phyloP scores from a whole-genome alignment of 2,888 invertebrate genomes.

The Limenitis camilla region DNA sequence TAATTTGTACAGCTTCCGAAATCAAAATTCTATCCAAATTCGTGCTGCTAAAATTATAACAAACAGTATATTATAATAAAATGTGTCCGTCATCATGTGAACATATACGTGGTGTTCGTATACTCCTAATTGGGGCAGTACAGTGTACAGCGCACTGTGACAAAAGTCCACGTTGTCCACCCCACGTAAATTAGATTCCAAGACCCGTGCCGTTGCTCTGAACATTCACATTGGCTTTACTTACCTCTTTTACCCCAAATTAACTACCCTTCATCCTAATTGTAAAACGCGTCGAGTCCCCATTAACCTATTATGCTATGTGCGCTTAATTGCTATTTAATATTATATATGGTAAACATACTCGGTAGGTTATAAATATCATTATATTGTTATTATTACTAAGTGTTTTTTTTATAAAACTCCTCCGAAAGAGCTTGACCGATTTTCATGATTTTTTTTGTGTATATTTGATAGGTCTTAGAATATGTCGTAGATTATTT shows the following conservation, averaged over 20 bases:
- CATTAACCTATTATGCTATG: conserved; percentile 26
- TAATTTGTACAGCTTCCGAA: too few species aligned
- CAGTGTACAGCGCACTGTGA: conserved; percentile 52
- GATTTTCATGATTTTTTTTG: too few species aligned
- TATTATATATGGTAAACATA: background rate
- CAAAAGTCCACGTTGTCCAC: conserved; percentile 55
- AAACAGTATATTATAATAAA: too few species aligned
- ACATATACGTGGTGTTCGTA: conserved; percentile 35
- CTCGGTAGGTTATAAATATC: too few species aligned
- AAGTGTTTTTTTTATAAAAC: too few species aligned
- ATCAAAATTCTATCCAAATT: too few species aligned
- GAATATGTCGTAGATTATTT: too few species aligned
- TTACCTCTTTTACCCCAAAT: conserved; percentile 66
- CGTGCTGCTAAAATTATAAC: too few species aligned
- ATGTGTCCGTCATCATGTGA: conserved; percentile 20
- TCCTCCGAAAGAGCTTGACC: too few species aligned
- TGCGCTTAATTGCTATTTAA: conserved; percentile 15
- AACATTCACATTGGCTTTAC: conserved; percentile 41
- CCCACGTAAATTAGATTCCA: conserved; percentile 63
- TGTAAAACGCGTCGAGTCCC: conserved; percentile 44
- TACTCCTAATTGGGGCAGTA: conserved; percentile 68
- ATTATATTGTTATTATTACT: too few species aligned
- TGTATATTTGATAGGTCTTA: too few species aligned
- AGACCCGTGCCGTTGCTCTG: conserved; percentile 24
- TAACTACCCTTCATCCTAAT: conserved; percentile 53